Percentiles rank a stretch among this genome's conserved stretches.
Conservation (phyloP, 2,113 vertebrate species). For the Probosciger aterrimus region DNA sequence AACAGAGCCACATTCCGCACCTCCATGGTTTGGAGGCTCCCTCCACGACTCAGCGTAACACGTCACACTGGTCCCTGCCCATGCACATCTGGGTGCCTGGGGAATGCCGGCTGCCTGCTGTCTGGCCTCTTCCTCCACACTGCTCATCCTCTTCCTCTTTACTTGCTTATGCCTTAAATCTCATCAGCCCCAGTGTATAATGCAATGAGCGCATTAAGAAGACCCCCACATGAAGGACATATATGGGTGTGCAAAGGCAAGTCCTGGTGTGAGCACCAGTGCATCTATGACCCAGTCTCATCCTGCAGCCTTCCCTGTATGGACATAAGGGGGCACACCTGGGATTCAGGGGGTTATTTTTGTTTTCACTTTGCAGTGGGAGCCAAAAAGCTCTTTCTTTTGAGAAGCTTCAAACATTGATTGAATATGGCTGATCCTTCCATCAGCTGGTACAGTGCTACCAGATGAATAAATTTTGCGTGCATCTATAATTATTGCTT, state of each 20-base stretch:
- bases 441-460: slow-evolving; percentile 48
- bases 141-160: neutral
- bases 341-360: neutral
- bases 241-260: neutral
- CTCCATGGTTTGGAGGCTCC: neutral
- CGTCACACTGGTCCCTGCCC: accelerated
- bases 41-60: accelerated
- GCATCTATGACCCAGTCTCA: neutral
- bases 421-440: neutral
- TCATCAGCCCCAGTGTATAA: neutral
- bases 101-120: neutral
- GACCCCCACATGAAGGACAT: neutral
- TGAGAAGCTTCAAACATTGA: slow-evolving; percentile 20
- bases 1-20: neutral
- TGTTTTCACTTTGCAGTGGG: neutral
- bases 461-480: slow-evolving; percentile 36
- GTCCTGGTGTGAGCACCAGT: neutral
- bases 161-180: neutral
- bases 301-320: neutral
- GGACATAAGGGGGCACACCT: neutral
- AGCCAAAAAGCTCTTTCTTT: slow-evolving; percentile 32
- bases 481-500: slow-evolving; percentile 44
- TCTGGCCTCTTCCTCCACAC: neutral
- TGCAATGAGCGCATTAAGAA: neutral
- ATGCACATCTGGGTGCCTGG: accelerated